Evolutionary conservation across 2,888 invertebrate genomes (phyloP), one percentile per base, ranked within the genome.

Genomic region (Xanthorhoe designata): DNA sequence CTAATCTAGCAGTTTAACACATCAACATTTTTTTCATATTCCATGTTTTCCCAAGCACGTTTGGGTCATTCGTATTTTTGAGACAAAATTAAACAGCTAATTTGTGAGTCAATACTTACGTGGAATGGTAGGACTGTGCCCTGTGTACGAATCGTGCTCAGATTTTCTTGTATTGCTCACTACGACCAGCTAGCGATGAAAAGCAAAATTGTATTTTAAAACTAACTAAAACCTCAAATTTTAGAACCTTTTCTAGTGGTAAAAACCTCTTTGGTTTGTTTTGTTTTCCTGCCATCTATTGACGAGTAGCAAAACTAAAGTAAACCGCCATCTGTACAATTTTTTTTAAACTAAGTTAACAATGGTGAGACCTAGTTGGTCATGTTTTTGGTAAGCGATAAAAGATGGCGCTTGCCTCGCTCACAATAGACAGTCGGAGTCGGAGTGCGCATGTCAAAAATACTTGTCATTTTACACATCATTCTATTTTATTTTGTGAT

Each of bases 401-500:
- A 8, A 18, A 51, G 64, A 66, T 70, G 90, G 90, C 86, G 83
- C 84, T 72, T 86, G 73, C 80, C 70, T 35, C 63, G 56, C 70
- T 57, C 2, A 59, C 8, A 75, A 73, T 68, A 75, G 78, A 64
- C 77, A 76, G 76, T 82, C 79, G 79, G 77, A 81, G 78, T 90
- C 24, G 24, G 7, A 7, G 32, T 32, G 90, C 92, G 92, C 92
- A 92, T 92, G 92, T 92, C 92, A 91, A 88, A 90, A 90, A 80
- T 87, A 88, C 80, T 82, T 90, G 90, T 91, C 91, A 91, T 88
- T 84, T 66, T 42, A 47, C 81, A 84, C 82, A 84, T 87, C 88
- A 86, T 89, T 91, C 89, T 89, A 90, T 87, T 91, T 90, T 85
- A 88, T 88, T 91, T 91, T 85, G 88, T 86, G 88, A 86, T 86